These are phyloP conservation scores for Perognathus longimembris DNA, from an alignment of 2,113 vertebrate genomes.

Conservation along the genomic window DNA sequence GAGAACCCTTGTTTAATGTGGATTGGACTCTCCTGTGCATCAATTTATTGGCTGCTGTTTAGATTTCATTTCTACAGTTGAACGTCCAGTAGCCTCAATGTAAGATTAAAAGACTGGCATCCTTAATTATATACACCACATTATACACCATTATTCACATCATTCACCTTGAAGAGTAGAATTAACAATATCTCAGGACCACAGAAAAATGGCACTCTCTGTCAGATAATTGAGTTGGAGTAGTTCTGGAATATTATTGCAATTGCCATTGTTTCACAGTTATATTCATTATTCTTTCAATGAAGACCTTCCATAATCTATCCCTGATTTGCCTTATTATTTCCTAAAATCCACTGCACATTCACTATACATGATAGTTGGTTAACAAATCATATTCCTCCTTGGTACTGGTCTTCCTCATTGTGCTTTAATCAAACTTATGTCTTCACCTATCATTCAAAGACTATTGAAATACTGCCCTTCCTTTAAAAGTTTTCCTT, in stretches of 20 bases:
- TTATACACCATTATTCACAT: slow-evolving; percentile 62
- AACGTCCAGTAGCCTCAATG: slow-evolving; percentile 42
- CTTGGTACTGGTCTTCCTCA: neutral
- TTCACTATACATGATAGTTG: neutral
- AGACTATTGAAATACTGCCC: neutral
- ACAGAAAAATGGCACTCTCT: slow-evolving; percentile 52
- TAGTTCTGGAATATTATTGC: slow-evolving; percentile 46
- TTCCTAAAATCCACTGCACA: neutral
- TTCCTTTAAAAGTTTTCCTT: slow-evolving; percentile 14
- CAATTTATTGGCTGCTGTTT: slow-evolving; percentile 65
- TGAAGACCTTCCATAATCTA: slow-evolving; percentile 12
- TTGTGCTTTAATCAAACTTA: neutral
- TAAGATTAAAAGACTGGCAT: slow-evolving; percentile 61
- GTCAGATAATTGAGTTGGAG: slow-evolving; percentile 31
- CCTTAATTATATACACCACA: slow-evolving; percentile 56
- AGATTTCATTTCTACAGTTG: slow-evolving; percentile 62
- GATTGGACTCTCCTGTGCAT: slow-evolving; percentile 37
- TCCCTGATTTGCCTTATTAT: neutral
- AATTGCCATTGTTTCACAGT: slow-evolving; percentile 49
- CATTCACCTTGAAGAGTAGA: slow-evolving; percentile 63
- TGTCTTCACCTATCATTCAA: neutral
- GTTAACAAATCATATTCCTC: slow-evolving; percentile 40
- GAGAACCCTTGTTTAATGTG: slow-evolving; percentile 51
- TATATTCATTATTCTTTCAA: slow-evolving; percentile 50
- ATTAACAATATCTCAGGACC: slow-evolving; percentile 37